Evolutionary conservation across 2,888 invertebrate genomes (phyloP), one percentile per base, ranked within the genome.

Genomic region (Acrobasis consociella): DNA sequence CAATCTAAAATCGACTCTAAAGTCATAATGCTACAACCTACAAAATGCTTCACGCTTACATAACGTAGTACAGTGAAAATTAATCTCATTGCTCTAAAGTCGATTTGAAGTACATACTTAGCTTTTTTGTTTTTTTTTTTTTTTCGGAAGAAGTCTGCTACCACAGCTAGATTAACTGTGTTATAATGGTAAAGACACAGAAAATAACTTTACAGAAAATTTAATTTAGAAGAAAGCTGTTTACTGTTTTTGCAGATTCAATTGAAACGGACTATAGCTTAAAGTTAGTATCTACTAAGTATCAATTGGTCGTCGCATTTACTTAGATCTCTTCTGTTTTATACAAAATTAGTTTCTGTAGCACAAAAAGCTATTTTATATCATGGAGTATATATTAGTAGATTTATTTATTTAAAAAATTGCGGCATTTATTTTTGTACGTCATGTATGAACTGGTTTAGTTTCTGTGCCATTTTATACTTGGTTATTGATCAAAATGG

Each of bases 401-500:
- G 62, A 56, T 58, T 59, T 65, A 61, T 64, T 63, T 49, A 60
- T 60, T n/a, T 9, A 31, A 39, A 46, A 52, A 63, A 42, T 62
- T 58, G 42, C 64, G 50, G 65, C 58, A 66, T 63, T 65, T 64
- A 66, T 66, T 68, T 68, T 66, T 65, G 49, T 66, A 63, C 63
- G 59, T 64, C 39, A 51, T 62, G 49, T 63, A 10, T 59, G 39
- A 56, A 15, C 60, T 65, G 51, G 49, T 61, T 64, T 58, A 53
- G 51, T 59, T 58, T 53, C 49, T 58, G 64, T 64, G 65, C 67
- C 62, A 64, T 59, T 65, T 53, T 62, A 56, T 42, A 51, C 39
- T 62, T 62, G 37, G 65, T 11, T 59, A n/a, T 49, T 59, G 59
- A 31, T 50, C 17, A 16, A 46, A 42, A 17, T 42, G 22, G 17